Conservation (phyloP, 2,113 vertebrate species). For the Micromys minutus region DNA sequence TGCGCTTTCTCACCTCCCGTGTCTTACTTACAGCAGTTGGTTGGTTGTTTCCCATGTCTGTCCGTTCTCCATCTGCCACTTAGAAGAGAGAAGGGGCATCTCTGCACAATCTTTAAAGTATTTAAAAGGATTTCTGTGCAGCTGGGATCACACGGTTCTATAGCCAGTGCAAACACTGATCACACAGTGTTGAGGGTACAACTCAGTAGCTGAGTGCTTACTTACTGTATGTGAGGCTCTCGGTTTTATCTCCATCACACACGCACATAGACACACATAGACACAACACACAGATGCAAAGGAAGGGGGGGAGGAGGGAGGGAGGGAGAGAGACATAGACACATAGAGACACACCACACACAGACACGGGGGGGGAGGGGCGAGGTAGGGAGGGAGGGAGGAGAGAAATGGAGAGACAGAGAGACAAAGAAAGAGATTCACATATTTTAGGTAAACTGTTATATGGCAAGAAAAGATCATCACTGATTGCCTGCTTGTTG, state of each 20-base stretch:
- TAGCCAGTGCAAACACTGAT: conserved; percentile 39
- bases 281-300: too few species aligned
- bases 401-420: accelerated
- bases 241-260: not conserved
- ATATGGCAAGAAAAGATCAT: conserved; percentile 48
- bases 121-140: conserved; percentile 27
- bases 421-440: not conserved
- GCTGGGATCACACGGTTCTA: not conserved
- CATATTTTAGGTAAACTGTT: not conserved
- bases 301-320: too few species aligned
- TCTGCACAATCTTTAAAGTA: conserved; percentile 28
- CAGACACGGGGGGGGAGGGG: too few species aligned
- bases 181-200: not conserved
- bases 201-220: not conserved
- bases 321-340: too few species aligned
- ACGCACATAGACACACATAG: not conserved
- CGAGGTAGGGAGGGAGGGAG: too few species aligned
- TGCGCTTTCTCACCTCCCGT: not conserved
- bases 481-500: not conserved
- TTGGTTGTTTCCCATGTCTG: too few species aligned
- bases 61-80: not conserved
- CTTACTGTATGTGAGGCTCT: not conserved
- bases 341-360: too few species aligned
- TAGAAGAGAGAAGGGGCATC: not conserved
- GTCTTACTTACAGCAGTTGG: conserved; percentile 41